Base-by-base conservation (phyloP, 2,888 invertebrate genomes). In the Bombylius major region DNA sequence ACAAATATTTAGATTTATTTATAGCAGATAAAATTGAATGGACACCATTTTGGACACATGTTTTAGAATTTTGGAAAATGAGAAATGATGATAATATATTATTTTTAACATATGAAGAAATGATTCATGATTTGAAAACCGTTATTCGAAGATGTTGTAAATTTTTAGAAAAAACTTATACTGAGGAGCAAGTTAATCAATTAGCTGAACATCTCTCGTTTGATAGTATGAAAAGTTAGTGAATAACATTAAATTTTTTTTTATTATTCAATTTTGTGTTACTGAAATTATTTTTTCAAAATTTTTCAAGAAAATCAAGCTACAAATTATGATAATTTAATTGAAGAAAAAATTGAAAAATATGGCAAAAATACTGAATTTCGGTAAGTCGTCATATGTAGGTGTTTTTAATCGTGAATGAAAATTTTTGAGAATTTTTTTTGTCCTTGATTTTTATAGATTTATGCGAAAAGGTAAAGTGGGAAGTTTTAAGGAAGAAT, bases 71-170 rank as follows among this genome's bases (percentile, higher is more conserved):
- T 56, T 72, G 70, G 70, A 64, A 69, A 54, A 34, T 71, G 46
- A 70, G 72, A 1, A 59, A 70, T 11, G 63, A 67, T 47, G 58
- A 65, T 5, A 62, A 71, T 42, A 62, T 72, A 13, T 67, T 66
- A 36, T 71, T 71, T 55, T 68, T 72, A 47, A 69, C 68, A 58
- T 71, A 69, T 36, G 71, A 72, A 51, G 65, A 69, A 13, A 70
- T 72, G 73, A 70, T 71, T 53, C 60, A 56, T 0, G 62, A 72
- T 53, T 62, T 72, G 34, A 62, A 56, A 0, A 58, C 56, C 4
- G 70, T 70, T 3, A 65, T 72, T 5, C 47, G 42, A 1, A 68
- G 70, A 50, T 65, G 68, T 50, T 65, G 66, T 14, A 49, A 51
- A 4, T 69, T 70, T 58, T 59, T 70, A 3, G 54, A 62, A 33